Base-by-base conservation (phyloP, 2,113 vertebrate genomes). In the Strix uralensis region DNA sequence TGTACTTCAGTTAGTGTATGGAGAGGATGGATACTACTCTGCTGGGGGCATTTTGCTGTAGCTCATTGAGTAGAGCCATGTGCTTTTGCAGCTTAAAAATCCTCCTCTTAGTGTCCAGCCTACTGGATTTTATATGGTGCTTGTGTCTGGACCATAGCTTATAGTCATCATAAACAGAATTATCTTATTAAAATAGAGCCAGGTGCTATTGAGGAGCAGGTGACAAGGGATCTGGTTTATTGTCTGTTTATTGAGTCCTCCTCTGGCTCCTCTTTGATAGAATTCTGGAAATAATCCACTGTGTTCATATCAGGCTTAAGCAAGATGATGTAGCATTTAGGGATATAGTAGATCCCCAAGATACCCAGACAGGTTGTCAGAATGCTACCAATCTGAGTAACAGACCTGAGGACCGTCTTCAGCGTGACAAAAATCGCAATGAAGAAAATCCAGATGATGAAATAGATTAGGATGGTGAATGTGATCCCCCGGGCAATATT, bases 401-500 rank as follows among this genome's bases (percentile, higher is more conserved):
- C 97, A 1, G 95, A 90, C 82, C 95, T 97, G 57, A 96, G 38
- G 18, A 57, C 80, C 3, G 96, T 49, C 36, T 58, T 96, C 42
- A 98, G 82, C 0, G 97, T 98, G 25, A 98, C 96, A 4, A 99
- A 98, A 57, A 98, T 58, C 1, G 98, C 98, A 13, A 99, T 58
- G 20, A 99, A 99, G 85, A 98, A 97, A 75, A 99, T 97, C 98
- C 98, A 99, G 85, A 92, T 65, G 55, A 99, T 75, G 58, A 99
- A 98, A 75, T 98, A 99, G 57, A 91, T 61, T 36, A 99, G 88
- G 38, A 88, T 96, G 77, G 98, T 97, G 0, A 99, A 99, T 14
- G 98, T 99, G 96, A 99, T 98, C 63, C 99, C 98, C 5, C 98
- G 98, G 74, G 99, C 98, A 0, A 98, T 32, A 38, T 99, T 99